phyloP scores from a whole-genome alignment of 2,888 invertebrate species.

The Nomada flava region DNA sequence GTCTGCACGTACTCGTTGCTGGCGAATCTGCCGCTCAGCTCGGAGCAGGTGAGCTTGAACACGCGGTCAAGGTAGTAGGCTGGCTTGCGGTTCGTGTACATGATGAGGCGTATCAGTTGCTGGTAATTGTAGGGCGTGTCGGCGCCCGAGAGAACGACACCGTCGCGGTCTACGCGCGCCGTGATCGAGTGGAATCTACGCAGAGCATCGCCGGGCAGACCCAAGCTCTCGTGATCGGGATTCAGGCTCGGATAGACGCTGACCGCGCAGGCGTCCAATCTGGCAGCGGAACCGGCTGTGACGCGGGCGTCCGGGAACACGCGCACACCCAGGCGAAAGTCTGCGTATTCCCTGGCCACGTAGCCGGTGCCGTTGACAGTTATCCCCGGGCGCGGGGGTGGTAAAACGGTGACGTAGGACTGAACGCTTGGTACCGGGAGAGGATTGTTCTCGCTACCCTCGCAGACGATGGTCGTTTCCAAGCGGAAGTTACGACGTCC shows the following conservation, averaged over 20 bases:
- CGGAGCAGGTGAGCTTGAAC: slow-evolving; percentile 97
- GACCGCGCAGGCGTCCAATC: slow-evolving; percentile 96
- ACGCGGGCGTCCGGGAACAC: slow-evolving; percentile 95
- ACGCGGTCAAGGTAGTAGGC: slow-evolving; percentile 97
- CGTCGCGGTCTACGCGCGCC: slow-evolving; percentile 95
- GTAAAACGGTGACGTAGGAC: slow-evolving; percentile 94
- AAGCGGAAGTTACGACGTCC: slow-evolving; percentile 95
- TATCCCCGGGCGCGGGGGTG: slow-evolving; percentile 94
- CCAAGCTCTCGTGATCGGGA: slow-evolving; percentile 96
- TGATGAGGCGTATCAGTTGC: slow-evolving; percentile 91
- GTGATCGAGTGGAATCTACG: slow-evolving; percentile 89
- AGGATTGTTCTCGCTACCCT: slow-evolving; percentile 91
- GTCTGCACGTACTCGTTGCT: slow-evolving; percentile 98
- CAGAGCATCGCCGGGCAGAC: slow-evolving; percentile 90
- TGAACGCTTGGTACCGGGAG: slow-evolving; percentile 91
- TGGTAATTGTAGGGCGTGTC: slow-evolving; percentile 92
- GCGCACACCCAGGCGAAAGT: slow-evolving; percentile 93
- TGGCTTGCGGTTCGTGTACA: slow-evolving; percentile 98
- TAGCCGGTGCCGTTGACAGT: slow-evolving; percentile 92
- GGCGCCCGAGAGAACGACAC: slow-evolving; percentile 92
- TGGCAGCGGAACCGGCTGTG: slow-evolving; percentile 86
- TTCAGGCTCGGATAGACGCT: slow-evolving; percentile 97
- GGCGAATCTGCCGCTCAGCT: slow-evolving; percentile 94
- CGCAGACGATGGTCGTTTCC: slow-evolving; percentile 90
- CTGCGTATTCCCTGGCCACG: slow-evolving; percentile 93